Evolutionary conservation across 2,113 vertebrate species (phyloP), one percentile per base, ranked within the genome.

Genomic region (Herpailurus yagouaroundi): DNA sequence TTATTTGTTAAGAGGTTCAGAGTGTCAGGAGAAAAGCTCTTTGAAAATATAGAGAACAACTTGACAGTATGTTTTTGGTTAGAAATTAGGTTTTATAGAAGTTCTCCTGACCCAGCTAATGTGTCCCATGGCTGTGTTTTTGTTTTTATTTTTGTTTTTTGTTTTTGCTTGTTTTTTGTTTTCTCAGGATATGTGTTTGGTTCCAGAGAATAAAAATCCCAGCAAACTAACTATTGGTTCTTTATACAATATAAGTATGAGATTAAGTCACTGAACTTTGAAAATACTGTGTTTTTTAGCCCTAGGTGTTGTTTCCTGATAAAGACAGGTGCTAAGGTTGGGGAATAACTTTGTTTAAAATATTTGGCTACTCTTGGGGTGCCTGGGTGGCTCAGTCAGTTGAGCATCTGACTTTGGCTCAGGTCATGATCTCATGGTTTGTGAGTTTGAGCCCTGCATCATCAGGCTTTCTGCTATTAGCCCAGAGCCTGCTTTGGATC

Each of bases 11-110:
- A 79, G 77, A 64, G 31, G 1, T 52, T 71, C 52, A 88, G 55
- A 50, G 33, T 64, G 50, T 74, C 38, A 71, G 79, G 27, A 89
- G 36, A 45, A 94, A 77, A 79, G 12, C 19, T 69, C 77, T 89
- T 89, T 50, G 73, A 81, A 96, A 85, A 74, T 81, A 29, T 4
- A 74, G 38, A 68, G 27, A 85, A 57, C 12, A 84, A 71, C 71
- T 79, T 83, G 83, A 89, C 8, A 60, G 18, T 73, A 19, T 18
- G 9, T 60, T 89, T 80, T 14, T 73, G 60, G 55, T 79, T 9
- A 97, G 50, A 94, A 91, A 92, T 83, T 96, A 38, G 31, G 29
- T 77, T 79, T 79, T 84, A 77, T 41, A 50, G 79, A 96, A 18
- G 15, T 73, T 5, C 19, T 94, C 11, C 10, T 64, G 74, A 90